Conservation (phyloP, 2,888 invertebrate species). For the Pyrocoelia pectoralis region DNA sequence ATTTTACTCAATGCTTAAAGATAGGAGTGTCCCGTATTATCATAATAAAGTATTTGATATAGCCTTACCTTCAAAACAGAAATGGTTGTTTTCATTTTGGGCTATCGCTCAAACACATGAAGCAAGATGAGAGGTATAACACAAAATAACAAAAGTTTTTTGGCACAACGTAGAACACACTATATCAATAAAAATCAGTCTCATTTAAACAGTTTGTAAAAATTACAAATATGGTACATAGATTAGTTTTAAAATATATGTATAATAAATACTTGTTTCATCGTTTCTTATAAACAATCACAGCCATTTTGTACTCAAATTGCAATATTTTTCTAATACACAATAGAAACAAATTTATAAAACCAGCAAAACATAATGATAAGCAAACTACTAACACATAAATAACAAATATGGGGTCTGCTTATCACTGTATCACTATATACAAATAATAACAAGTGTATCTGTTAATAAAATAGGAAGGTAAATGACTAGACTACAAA, state of each 20-base stretch:
- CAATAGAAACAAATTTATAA: constrained; percentile 10
- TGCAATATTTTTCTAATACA: constrained; percentile 13
- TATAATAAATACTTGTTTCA: too few relatives aligned
- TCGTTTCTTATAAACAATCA: constrained; percentile 9
- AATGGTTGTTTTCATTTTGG: too few relatives aligned
- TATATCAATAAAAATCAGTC: too few relatives aligned
- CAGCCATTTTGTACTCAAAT: constrained; percentile 16
- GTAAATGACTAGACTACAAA: constrained; percentile 12
- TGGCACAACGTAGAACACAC: too few relatives aligned
- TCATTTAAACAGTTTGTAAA: neutral
- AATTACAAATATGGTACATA: neutral
- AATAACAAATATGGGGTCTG: neutral
- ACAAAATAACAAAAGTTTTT: too few relatives aligned
- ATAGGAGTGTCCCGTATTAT: too few relatives aligned
- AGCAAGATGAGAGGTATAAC: too few relatives aligned
- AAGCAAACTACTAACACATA: constrained; percentile 14
- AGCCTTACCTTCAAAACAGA: too few relatives aligned
- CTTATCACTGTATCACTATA: constrained; percentile 15
- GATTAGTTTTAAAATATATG: too few relatives aligned
- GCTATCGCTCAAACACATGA: too few relatives aligned
- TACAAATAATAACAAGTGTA: constrained; percentile 10
- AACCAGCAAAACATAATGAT: constrained; percentile 4
- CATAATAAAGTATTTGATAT: too few relatives aligned
- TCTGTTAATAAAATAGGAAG: neutral
- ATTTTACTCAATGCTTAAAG: too few relatives aligned